A percentile compares a stretch with the other conserved stretches of the same genome.
These are phyloP conservation scores for Sesia bembeciformis DNA, from an alignment of 2,888 invertebrate species.

Conservation along the genomic window DNA sequence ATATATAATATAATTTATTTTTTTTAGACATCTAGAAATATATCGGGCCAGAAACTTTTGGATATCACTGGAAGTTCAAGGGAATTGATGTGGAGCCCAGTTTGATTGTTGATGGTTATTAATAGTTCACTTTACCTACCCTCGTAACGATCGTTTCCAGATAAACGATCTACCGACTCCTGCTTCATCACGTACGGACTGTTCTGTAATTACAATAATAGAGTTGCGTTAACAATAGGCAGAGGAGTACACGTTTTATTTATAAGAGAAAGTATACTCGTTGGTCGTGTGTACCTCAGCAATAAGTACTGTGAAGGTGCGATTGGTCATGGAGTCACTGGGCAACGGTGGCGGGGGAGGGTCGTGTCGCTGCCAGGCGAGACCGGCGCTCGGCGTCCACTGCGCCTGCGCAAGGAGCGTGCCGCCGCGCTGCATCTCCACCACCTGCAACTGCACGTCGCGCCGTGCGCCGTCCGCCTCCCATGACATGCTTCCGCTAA, in stretches of 20 bases:
- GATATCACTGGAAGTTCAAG: too few species aligned
- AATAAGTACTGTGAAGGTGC: conserved; percentile 53
- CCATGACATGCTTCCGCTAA: conserved; percentile 23
- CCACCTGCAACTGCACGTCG: conserved; percentile 31
- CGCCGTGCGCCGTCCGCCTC: conserved; percentile 35
- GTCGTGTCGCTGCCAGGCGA: conserved; percentile 32
- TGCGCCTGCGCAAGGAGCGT: conserved; percentile 28
- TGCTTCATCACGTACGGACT: conserved; percentile 92
- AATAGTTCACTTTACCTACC: conserved; percentile 45
- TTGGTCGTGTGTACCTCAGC: conserved; percentile 14
- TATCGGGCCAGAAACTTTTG: too few species aligned
- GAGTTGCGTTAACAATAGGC: neutral
- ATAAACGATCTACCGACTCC: conserved; percentile 75
- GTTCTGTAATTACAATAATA: conserved; percentile 68
- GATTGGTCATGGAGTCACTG: conserved; percentile 35
- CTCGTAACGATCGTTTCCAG: conserved; percentile 88
- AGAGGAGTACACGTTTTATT: too few species aligned
- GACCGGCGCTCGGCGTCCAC: conserved; percentile 21
- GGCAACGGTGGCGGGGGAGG: conserved; percentile 26
- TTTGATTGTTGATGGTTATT: too few species aligned
- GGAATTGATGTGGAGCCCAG: too few species aligned
- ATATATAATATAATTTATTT: too few species aligned
- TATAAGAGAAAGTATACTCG: neutral
- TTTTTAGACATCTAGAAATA: too few species aligned
- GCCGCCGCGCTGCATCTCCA: conserved; percentile 47